Base-by-base conservation (phyloP, 2,888 invertebrate genomes). In the Amaurobius ferox region DNA sequence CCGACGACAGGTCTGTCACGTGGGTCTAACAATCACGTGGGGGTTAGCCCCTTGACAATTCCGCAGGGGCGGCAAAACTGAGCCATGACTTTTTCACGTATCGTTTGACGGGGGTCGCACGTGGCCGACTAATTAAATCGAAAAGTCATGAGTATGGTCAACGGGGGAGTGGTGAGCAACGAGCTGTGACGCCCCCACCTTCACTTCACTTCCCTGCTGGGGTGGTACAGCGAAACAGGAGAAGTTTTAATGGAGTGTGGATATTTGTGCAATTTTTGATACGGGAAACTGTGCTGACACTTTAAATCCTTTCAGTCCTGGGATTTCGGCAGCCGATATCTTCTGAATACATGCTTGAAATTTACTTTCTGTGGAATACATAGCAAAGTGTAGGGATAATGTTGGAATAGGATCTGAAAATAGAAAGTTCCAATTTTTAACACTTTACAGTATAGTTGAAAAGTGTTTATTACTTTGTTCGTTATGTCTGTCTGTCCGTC, bases 121-220 rank as follows among this genome's bases (percentile, higher is more conserved):
- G 76, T 67, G 76, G 39, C 74, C 28, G 28, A 29, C 76, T 77
- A 77, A 77, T 77, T 77, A 77, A 77, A 77, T 77, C 11, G 67
- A 44, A 77, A 77, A 67, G 48, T 67, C 55, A 30, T 44, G 29
- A 39, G 66, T 28, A 28, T 16, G 55, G 72, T 72, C 72, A 72
- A 72, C 55, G 29, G n/a, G 72, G 28, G 40, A 71, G 72, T 9
- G 48, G 28, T 62, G 28, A n/a, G 28, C 28, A 62, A 5, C 16
- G 62, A 62, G 28, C 28, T 29, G 62, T 39, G 19, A 29, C 64
- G 19, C 29, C 73, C 67, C 35, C 67, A 32, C 35, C n/a, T n/a
- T n/a, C n/a, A n/a, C n/a, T 23, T 26, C 16, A 16, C 28, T 32
- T 7, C 68, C 35, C 39, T 26, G 13, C 68, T 39, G 39, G 39